A percentile compares a stretch with the other conserved stretches of the same genome.
Conservation (phyloP, 2,113 vertebrate genomes). For the Hemiscyllium ocellatum region DNA sequence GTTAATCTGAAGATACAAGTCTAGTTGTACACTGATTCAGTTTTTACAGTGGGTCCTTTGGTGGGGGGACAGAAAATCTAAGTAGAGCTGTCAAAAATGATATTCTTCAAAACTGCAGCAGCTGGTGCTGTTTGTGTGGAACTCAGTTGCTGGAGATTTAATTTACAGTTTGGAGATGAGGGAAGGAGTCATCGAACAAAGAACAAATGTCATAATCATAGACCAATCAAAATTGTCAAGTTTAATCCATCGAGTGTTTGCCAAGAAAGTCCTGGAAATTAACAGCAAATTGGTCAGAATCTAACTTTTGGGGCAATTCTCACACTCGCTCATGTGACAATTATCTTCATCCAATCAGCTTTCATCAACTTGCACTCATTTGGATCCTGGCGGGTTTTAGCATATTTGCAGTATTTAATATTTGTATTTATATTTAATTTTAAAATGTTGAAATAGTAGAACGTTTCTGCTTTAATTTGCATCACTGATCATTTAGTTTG, state of each 20-base stretch:
- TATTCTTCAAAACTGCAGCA: neutral
- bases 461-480: neutral
- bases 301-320: neutral
- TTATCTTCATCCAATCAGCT: neutral
- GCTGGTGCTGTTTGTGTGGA: neutral
- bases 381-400: neutral
- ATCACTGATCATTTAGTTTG: neutral
- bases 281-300: neutral
- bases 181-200: neutral
- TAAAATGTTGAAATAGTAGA: neutral
- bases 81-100: neutral
- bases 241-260: neutral
- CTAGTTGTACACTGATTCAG: neutral
- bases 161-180: neutral
- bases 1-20: neutral
- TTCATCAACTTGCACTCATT: neutral
- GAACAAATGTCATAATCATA: neutral
- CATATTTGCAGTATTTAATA: neutral
- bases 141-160: neutral
- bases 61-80: neutral
- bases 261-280: neutral
- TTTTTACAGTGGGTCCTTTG: neutral
- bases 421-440: neutral
- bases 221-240: neutral
- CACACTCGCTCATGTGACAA: neutral